phyloP scores from a whole-genome alignment of 2,797 vertebrate species.

The Xiphorhynchus erythropygius region DNA sequence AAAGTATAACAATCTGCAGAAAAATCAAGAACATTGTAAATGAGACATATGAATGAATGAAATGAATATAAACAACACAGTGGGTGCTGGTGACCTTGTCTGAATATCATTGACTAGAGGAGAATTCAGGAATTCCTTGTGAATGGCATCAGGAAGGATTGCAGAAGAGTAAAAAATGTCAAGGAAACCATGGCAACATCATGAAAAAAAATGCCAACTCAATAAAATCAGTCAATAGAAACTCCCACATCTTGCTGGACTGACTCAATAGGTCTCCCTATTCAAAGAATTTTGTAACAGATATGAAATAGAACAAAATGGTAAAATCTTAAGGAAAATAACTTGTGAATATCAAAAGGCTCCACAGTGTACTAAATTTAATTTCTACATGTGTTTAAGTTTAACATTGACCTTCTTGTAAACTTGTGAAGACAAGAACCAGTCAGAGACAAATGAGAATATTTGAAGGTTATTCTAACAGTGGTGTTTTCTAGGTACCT shows the following conservation, averaged over 20 bases:
- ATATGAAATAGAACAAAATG: background rate
- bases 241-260: background rate
- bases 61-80: background rate
- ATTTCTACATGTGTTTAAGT: background rate
- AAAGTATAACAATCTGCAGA: background rate
- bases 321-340: background rate
- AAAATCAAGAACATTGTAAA: background rate
- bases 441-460: background rate
- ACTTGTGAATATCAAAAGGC: background rate
- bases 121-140: background rate
- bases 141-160: background rate
- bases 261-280: background rate
- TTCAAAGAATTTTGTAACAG: background rate
- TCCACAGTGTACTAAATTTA: background rate
- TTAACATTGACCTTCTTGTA: background rate
- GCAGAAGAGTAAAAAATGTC: background rate
- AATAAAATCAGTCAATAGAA: background rate
- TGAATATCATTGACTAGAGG: background rate
- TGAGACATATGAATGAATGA: background rate
- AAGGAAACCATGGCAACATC: background rate
- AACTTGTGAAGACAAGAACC: background rate
- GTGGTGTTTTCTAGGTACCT: background rate
- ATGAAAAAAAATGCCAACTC: background rate
- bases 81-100: background rate
- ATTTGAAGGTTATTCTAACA: background rate